Conservation (phyloP, 2,113 vertebrate species). For the Corydoras sp. region DNA sequence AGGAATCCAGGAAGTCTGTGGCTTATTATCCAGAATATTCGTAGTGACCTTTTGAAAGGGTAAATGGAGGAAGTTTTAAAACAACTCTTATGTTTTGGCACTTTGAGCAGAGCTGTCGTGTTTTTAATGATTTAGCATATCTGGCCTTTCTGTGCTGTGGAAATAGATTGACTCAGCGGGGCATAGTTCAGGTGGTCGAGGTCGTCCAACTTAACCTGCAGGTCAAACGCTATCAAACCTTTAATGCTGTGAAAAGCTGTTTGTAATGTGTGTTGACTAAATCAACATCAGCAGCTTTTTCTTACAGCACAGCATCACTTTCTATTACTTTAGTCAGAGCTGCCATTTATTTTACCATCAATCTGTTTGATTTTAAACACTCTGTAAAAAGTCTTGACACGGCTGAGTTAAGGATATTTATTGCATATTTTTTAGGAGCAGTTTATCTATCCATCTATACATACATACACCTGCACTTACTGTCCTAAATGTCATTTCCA, state of each 20-base stretch:
- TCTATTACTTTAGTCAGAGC: no score
- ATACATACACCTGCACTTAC: no score
- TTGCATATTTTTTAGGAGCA: no score
- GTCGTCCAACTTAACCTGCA: background rate
- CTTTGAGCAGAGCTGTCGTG: background rate
- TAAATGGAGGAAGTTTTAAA: constrained; percentile 1
- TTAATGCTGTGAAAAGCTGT: background rate
- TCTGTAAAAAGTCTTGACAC: no score
- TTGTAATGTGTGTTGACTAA: background rate
- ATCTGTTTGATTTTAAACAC: no score
- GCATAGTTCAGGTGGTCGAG: background rate
- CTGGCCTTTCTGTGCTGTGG: constrained; percentile 11
- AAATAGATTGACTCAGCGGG: constrained; percentile 5
- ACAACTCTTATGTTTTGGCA: background rate
- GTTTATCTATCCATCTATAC: no score
- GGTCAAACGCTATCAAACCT: background rate
- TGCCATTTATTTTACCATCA: no score
- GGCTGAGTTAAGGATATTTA: no score
- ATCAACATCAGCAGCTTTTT: no score
- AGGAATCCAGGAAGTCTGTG: background rate
- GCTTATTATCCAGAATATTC: background rate
- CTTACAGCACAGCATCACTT: no score
- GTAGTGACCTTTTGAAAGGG: constrained; percentile 1
- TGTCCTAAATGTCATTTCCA: no score
- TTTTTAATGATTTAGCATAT: constrained; percentile 2